phyloP scores from a whole-genome alignment of 2,113 vertebrate species.

The Mystacornis crossleyi region DNA sequence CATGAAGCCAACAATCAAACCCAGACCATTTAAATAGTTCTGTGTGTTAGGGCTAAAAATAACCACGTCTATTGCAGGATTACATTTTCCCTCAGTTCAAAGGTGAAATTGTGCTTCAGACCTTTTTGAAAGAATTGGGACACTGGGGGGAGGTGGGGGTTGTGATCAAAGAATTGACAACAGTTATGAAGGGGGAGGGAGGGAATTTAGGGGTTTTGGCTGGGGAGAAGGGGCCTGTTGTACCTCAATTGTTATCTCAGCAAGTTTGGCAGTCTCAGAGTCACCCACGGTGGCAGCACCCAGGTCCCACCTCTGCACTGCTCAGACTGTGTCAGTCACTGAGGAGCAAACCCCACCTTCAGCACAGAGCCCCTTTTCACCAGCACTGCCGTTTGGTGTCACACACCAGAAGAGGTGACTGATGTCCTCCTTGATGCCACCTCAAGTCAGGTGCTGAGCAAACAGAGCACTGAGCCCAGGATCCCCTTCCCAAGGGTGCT shows the following conservation, averaged over 20 bases:
- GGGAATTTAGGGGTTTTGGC: neutral
- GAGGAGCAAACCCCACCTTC: neutral
- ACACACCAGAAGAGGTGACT: neutral
- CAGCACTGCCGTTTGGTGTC: neutral
- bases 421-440: neutral
- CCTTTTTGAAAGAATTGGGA: slow-evolving; percentile 9
- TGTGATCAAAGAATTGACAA: neutral
- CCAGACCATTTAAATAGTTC: neutral
- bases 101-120: slow-evolving; percentile 78
- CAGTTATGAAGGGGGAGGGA: neutral
- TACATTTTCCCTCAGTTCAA: slow-evolving; percentile 13
- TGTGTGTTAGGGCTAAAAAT: slow-evolving; percentile 63
- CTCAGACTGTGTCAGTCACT: neutral
- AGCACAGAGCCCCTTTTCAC: neutral
- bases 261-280: neutral
- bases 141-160: neutral
- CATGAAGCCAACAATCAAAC: neutral
- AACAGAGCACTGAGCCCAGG: neutral
- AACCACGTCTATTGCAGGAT: slow-evolving; percentile 49
- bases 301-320: neutral
- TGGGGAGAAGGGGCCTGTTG: neutral
- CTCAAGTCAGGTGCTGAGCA: neutral
- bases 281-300: neutral
- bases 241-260: neutral
- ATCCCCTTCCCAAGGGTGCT: neutral